Conservation (phyloP, 2,888 invertebrate species). For the Leptinotarsa tumamoca region DNA sequence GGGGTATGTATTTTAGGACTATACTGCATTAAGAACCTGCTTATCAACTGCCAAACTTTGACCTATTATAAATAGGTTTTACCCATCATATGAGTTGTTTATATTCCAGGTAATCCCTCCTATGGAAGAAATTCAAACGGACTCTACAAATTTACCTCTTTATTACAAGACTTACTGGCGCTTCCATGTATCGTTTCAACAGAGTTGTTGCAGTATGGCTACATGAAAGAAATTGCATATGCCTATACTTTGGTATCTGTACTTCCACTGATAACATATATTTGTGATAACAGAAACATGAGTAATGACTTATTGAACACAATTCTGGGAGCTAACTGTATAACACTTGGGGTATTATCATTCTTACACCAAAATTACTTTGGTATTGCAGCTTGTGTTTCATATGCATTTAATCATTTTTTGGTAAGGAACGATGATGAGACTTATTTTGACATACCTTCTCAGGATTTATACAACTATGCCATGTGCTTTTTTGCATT, state of each 20-base stretch:
- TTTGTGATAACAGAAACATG: slow-evolving; percentile 45
- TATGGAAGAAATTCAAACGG: slow-evolving; percentile 56
- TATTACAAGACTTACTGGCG: slow-evolving; percentile 55
- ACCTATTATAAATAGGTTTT: too few relatives aligned
- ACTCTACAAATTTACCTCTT: slow-evolving; percentile 54
- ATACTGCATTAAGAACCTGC: background rate
- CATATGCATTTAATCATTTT: slow-evolving; percentile 60
- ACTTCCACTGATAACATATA: slow-evolving; percentile 53
- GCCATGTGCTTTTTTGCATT: slow-evolving; percentile 63
- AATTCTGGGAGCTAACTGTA: slow-evolving; percentile 50
- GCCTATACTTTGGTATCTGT: slow-evolving; percentile 49
- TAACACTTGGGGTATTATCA: slow-evolving; percentile 57
- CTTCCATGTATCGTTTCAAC: slow-evolving; percentile 55
- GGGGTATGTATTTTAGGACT: slow-evolving; percentile 50
- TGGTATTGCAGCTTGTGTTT: slow-evolving; percentile 55
- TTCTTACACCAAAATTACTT: slow-evolving; percentile 59
- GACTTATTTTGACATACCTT: slow-evolving; percentile 58
- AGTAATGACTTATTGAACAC: slow-evolving; percentile 55
- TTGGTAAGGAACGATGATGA: slow-evolving; percentile 55
- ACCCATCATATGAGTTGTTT: background rate
- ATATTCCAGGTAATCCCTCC: slow-evolving; percentile 59
- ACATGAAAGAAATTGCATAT: slow-evolving; percentile 46
- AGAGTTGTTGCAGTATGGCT: slow-evolving; percentile 52
- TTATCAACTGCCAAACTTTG: background rate
- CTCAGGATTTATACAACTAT: slow-evolving; percentile 63